These are phyloP conservation scores for Arnoldichthys spilopterus DNA, from an alignment of 2,797 vertebrate species.

Conservation along the genomic window DNA sequence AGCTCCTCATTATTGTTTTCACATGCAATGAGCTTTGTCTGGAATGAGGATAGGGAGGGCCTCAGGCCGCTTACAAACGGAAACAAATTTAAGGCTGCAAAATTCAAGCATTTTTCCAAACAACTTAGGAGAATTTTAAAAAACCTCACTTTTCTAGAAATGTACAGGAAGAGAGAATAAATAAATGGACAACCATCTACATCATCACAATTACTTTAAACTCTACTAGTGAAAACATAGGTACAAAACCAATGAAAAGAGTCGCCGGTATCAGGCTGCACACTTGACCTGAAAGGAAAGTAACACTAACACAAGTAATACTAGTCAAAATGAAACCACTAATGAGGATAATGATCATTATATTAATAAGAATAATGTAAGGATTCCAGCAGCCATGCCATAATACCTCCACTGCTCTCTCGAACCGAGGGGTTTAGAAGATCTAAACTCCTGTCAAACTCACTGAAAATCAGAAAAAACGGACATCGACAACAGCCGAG, in stretches of 20 bases:
- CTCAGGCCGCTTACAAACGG: not conserved
- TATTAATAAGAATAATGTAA: constrained; percentile 41
- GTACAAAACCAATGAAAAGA: constrained; percentile 26
- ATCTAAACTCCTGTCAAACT: not conserved
- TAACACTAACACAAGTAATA: constrained; percentile 22
- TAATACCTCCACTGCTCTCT: constrained; percentile 37
- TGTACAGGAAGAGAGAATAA: not conserved
- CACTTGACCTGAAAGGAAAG: constrained; percentile 55
- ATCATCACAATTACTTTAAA: not conserved
- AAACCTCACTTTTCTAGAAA: not conserved
- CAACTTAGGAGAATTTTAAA: not conserved
- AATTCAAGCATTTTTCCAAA: not conserved
- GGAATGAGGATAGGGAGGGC: not conserved
- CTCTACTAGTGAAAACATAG: not conserved
- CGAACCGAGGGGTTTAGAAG: constrained; percentile 24
- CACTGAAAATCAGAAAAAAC: not conserved
- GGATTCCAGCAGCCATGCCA: constrained; percentile 41
- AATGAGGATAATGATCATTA: constrained; percentile 25
- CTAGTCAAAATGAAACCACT: constrained; percentile 54
- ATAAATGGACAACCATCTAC: not conserved
- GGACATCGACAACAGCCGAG: not conserved
- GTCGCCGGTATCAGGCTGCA: constrained; percentile 28
- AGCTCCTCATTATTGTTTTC: not conserved
- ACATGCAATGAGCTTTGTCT: not conserved
- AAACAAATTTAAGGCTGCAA: not conserved